Evolutionary conservation across 2,113 vertebrate genomes (phyloP).

Genomic region (Chionomys nivalis): DNA sequence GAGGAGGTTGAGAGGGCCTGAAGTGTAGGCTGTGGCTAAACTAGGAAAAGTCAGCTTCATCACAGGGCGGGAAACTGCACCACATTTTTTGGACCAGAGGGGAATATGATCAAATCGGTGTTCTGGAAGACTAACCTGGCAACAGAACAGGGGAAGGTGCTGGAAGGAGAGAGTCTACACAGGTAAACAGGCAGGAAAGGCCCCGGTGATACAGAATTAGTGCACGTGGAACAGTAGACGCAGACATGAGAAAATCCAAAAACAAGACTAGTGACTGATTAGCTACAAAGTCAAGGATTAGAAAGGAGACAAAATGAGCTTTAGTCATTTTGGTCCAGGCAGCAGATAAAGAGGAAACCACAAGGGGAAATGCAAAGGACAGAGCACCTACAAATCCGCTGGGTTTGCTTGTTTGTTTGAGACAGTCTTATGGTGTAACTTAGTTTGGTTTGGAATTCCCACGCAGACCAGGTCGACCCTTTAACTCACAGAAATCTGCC

Average conservation of each 20-base stretch:
- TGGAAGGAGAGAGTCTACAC: not conserved
- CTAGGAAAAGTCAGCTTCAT: not conserved
- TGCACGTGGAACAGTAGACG: not conserved
- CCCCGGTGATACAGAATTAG: not conserved
- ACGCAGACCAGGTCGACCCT: not conserved
- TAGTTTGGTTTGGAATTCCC: not conserved
- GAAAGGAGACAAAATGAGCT: conserved; percentile 12
- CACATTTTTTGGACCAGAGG: not conserved
- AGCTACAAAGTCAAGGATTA: not conserved
- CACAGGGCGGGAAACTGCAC: not conserved
- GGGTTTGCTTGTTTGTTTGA: not conserved
- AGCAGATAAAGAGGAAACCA: conserved; percentile 1
- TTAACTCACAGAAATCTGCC: not conserved
- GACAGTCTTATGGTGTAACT: not conserved
- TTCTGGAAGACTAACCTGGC: conserved; percentile 9
- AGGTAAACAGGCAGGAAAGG: not conserved
- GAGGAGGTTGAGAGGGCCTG: not conserved
- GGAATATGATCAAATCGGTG: not conserved
- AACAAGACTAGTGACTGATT: not conserved
- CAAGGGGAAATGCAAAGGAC: conserved; percentile 16
- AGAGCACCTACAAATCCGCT: not conserved
- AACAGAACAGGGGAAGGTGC: not conserved
- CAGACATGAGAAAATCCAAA: not conserved
- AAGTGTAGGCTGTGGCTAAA: not conserved
- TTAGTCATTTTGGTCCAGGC: not conserved